Base-by-base conservation (phyloP, 2,797 vertebrate species). In the Acrossocheilus fasciatus region DNA sequence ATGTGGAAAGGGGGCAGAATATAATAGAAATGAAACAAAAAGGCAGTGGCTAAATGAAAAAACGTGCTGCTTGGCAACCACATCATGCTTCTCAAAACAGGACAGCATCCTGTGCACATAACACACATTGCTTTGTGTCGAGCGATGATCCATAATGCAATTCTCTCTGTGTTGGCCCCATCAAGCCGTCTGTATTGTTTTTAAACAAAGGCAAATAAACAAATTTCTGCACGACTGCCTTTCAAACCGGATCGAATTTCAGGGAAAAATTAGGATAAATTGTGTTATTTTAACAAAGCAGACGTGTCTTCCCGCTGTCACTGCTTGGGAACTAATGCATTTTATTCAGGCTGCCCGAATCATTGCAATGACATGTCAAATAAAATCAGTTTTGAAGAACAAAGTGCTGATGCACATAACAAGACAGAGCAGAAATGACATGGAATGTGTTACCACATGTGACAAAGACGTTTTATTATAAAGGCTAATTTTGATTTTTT, bases 101-200 rank as follows among this genome's bases (percentile, higher is more conserved):
- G 64, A 87, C 77, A 85, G 72, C 62, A 78, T 83, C 72, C 88
- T 72, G 77, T 41, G 87, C 74, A 82, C 43, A 6, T 43, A 66
- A 52, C 52, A 68, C 64, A 62, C 26, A 75, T 64, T 30, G 47
- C 23, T 72, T 64, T 34, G 47, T 69, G 86, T 89, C 66, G 43
- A 64, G 82, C 47, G 78, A 85, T 86, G 85, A 92, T 90, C 88
- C 89, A 90, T 90, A 91, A 92, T 87, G 82, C 12, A 68, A 90
- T 92, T 92, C 86, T 91, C 75, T 87, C 89, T 75, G 86, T 50
- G 54, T 72, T 45, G 5, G 66, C 14, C 36, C 64, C 15, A 23
- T 76, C 39, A 75, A 76, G 62, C 43, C 3, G 3, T 20, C 52
- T 72, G 59, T 47, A 81, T 14, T 9, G 72, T 81, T 88, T 83